These are phyloP conservation scores for Asobara japonica DNA, from an alignment of 1,140 invertebrate species.

Conservation along the genomic window DNA sequence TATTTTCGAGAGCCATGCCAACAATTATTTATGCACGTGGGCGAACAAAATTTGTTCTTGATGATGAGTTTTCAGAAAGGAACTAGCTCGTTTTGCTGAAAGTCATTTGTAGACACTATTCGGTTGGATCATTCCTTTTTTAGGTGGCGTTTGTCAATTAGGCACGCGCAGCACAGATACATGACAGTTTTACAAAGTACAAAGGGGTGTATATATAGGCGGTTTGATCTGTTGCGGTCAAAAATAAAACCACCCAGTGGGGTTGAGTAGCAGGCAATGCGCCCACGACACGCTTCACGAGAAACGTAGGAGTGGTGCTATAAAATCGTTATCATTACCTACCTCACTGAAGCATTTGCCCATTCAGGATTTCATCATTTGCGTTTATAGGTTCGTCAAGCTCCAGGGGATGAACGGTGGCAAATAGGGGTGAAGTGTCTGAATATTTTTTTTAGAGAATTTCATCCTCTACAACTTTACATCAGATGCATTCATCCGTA, in stretches of 20 bases:
- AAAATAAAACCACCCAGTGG: constrained; percentile 15
- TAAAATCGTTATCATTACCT: background rate
- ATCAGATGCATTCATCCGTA: no score
- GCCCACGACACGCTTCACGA: constrained; percentile 45
- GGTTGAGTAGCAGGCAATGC: constrained; percentile 30
- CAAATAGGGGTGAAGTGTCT: no score
- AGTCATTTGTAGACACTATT: background rate
- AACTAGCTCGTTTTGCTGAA: background rate
- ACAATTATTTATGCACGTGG: background rate
- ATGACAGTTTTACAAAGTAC: background rate
- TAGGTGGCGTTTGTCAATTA: background rate
- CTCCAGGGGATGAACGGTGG: no score
- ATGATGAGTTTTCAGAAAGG: background rate
- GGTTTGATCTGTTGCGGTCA: background rate
- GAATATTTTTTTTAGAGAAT: no score
- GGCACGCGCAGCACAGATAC: background rate
- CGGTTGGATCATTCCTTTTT: background rate
- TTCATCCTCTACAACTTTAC: no score
- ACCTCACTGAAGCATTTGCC: background rate
- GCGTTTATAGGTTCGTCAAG: no score
- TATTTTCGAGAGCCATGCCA: background rate
- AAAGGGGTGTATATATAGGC: background rate
- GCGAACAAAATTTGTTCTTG: background rate
- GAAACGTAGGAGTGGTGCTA: constrained; percentile 27
- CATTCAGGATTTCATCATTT: background rate